Conservation (phyloP, 2,797 vertebrate species). For the Gephyroberyx darwinii region DNA sequence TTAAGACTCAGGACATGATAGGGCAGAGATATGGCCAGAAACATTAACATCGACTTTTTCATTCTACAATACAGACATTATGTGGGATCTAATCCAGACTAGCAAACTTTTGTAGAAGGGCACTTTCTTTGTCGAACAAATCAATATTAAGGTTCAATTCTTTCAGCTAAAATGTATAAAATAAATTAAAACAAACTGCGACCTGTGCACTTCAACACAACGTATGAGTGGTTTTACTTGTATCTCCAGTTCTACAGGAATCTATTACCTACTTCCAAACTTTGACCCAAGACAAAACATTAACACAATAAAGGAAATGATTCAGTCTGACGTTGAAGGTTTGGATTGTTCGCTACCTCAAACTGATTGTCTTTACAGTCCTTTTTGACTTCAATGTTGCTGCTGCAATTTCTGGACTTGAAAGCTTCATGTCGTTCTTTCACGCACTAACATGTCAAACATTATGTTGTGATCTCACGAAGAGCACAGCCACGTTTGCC, state of each 20-base stretch:
- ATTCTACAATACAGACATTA: slow-evolving; percentile 17
- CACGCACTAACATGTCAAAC: neutral
- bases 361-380: slow-evolving; percentile 63
- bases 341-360: slow-evolving; percentile 35
- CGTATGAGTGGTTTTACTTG: slow-evolving; percentile 34
- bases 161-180: slow-evolving; percentile 47
- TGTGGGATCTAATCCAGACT: slow-evolving; percentile 19
- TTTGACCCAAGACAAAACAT: slow-evolving; percentile 15
- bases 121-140: slow-evolving; percentile 48
- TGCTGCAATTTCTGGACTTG: slow-evolving; percentile 14
- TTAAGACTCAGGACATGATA: slow-evolving; percentile 36
- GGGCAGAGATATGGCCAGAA: slow-evolving; percentile 36
- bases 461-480: neutral
- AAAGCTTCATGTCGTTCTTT: neutral
- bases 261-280: slow-evolving; percentile 1
- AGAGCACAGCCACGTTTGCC: neutral
- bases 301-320: neutral
- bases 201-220: slow-evolving; percentile 35
- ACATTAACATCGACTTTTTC: slow-evolving; percentile 8
- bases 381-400: neutral
- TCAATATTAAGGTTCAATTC: slow-evolving; percentile 23
- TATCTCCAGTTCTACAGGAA: slow-evolving; percentile 21
- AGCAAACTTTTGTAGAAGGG: slow-evolving; percentile 35
- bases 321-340: slow-evolving; percentile 11
- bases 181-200: slow-evolving; percentile 51